These are phyloP conservation scores for Pseudorhombus dupliciocellatus DNA, from an alignment of 2,113 vertebrate genomes.

Conservation along the genomic window DNA sequence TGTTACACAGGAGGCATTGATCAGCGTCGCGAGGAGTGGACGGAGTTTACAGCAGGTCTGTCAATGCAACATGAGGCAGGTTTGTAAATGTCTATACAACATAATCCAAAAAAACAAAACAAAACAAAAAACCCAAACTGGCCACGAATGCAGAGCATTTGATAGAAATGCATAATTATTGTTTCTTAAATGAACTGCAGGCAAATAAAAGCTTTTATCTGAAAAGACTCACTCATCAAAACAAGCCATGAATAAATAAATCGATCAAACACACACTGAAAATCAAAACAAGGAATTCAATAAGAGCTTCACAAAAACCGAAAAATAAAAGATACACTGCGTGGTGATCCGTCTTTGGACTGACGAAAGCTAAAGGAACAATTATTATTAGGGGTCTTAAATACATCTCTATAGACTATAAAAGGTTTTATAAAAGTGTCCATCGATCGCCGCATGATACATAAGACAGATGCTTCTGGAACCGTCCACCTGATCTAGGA, in stretches of 20 bases:
- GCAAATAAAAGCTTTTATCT: constrained; percentile 10
- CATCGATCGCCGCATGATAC: no score
- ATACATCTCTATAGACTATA: no score
- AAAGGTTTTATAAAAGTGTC: no score
- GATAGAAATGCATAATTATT: background rate
- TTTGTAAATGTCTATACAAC: constrained; percentile 33
- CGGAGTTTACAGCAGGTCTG: background rate
- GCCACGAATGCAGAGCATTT: background rate
- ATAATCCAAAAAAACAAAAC: background rate
- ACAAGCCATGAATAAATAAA: constrained; percentile 64
- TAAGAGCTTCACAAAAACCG: constrained; percentile 27
- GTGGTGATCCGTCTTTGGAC: constrained; percentile 2
- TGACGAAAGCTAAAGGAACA: background rate
- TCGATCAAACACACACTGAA: constrained; percentile 20
- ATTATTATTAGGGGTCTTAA: no score
- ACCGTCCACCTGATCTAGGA: constrained; percentile 2
- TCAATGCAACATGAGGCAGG: background rate
- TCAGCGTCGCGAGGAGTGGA: constrained; percentile 20
- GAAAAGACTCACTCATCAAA: constrained; percentile 15
- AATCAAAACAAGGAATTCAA: background rate
- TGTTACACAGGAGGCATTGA: background rate
- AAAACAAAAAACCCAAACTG: background rate
- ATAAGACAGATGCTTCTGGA: background rate
- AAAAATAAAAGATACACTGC: background rate
- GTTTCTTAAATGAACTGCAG: no score